Conservation (phyloP, 2,888 invertebrate genomes). For the Coronaproctus castanopsis region DNA sequence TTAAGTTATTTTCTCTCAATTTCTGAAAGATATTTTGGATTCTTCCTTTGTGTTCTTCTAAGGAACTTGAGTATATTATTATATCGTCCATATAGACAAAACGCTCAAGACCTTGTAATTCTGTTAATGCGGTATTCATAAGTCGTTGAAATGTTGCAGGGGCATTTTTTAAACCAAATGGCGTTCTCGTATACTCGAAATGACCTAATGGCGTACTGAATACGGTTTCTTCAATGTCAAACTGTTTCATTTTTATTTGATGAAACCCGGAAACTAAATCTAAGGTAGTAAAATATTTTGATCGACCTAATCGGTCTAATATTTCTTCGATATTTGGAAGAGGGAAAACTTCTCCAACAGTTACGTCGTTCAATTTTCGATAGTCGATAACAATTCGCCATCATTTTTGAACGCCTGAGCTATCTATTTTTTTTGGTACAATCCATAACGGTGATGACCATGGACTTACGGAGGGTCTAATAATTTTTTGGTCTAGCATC, state of each 20-base stretch:
- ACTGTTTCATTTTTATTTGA: slow-evolving; percentile 16
- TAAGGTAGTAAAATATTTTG: slow-evolving; percentile 20
- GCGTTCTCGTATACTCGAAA: slow-evolving; percentile 20
- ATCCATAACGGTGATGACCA: background rate
- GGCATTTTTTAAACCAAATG: slow-evolving; percentile 23
- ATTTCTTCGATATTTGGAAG: slow-evolving; percentile 21
- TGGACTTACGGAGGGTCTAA: background rate
- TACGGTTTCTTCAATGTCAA: slow-evolving; percentile 5
- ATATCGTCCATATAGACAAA: slow-evolving; percentile 18
- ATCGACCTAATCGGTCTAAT: slow-evolving; percentile 19
- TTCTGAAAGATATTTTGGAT: slow-evolving; percentile 11
- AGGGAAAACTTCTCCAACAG: slow-evolving; percentile 5
- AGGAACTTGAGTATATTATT: slow-evolving; percentile 14
- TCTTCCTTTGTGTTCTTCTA: slow-evolving; percentile 11
- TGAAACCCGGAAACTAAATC: slow-evolving; percentile 22
- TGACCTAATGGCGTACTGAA: slow-evolving; percentile 13
- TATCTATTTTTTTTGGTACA: background rate
- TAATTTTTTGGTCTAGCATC: background rate
- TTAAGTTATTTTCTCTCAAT: slow-evolving; percentile 16
- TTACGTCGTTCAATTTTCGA: slow-evolving; percentile 5
- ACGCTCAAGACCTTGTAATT: slow-evolving; percentile 15
- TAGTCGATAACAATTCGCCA: slow-evolving; percentile 18
- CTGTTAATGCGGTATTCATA: slow-evolving; percentile 22
- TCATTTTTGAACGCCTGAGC: slow-evolving; percentile 14
- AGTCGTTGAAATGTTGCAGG: slow-evolving; percentile 23